phyloP scores from a whole-genome alignment of 2,888 invertebrate genomes.

The Limnephilus marmoratus region DNA sequence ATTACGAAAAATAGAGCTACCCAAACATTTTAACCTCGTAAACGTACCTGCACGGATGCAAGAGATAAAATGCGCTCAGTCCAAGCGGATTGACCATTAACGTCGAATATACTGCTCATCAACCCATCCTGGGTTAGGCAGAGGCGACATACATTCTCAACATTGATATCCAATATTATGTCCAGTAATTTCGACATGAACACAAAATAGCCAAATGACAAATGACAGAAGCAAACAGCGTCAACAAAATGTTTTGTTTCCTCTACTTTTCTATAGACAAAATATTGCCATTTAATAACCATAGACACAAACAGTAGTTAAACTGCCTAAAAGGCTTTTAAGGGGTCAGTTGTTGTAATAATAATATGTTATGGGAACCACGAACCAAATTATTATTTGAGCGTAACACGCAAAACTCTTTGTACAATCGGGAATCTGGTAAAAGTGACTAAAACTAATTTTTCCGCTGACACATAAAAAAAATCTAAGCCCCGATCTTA shows the following conservation, averaged over 20 bases:
- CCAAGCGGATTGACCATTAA: slow-evolving; percentile 59
- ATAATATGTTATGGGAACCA: no score
- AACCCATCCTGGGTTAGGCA: slow-evolving; percentile 67
- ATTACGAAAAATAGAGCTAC: neutral
- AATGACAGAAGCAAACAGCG: slow-evolving; percentile 10
- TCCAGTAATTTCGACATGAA: slow-evolving; percentile 32
- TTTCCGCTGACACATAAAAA: no score
- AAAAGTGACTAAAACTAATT: no score
- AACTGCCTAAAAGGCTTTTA: no score
- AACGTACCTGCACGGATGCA: slow-evolving; percentile 68
- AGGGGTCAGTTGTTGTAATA: no score
- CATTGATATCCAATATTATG: slow-evolving; percentile 62
- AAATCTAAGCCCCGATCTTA: no score
- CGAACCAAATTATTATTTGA: no score
- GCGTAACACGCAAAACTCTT: no score
- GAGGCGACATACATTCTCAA: slow-evolving; percentile 68
- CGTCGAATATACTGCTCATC: slow-evolving; percentile 67
- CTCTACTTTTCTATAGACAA: neutral
- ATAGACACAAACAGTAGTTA: no score
- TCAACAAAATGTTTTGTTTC: slow-evolving; percentile 41
- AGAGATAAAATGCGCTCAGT: slow-evolving; percentile 68
- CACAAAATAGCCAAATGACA: neutral
- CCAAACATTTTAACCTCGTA: slow-evolving; percentile 17
- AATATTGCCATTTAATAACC: neutral
- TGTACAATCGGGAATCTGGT: no score